Conservation (phyloP, 1,140 invertebrate genomes). For the Hydropsyche tenuis region DNA sequence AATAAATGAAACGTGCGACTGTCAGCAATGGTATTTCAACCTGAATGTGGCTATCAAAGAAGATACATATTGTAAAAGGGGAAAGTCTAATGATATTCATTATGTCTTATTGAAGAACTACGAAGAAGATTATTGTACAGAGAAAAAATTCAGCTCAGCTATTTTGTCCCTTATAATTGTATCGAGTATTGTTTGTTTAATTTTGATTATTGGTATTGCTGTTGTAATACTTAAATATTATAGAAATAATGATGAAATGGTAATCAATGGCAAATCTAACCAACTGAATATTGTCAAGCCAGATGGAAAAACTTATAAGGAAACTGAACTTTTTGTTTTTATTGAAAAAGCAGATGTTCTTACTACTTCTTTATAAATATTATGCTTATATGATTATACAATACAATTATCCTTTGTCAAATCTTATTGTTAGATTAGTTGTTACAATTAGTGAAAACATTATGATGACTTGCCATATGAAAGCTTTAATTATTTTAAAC, state of each 20-base stretch:
- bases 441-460: too few species aligned
- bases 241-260: constrained; percentile 56
- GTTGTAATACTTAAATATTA: constrained; percentile 55
- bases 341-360: constrained; percentile 81
- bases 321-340: constrained; percentile 84
- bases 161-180: constrained; percentile 6
- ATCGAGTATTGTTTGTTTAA: constrained; percentile 51
- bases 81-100: background rate
- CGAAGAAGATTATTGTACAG: background rate
- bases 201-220: constrained; percentile 57
- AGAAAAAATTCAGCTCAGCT: constrained; percentile 53
- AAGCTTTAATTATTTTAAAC: too few species aligned
- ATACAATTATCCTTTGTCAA: too few species aligned
- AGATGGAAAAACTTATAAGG: constrained; percentile 79
- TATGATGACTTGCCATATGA: too few species aligned
- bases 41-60: background rate
- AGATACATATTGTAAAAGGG: too few species aligned
- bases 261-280: constrained; percentile 55
- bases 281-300: constrained; percentile 69
- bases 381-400: too few species aligned
- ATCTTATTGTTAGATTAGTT: too few species aligned
- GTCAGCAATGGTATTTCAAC: constrained; percentile 51
- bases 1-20: constrained; percentile 68
- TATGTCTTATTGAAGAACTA: background rate
- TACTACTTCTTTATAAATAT: constrained; percentile 74